These are phyloP conservation scores for Nomada lathburiana DNA, from an alignment of 2,888 invertebrate species.

Conservation along the genomic window DNA sequence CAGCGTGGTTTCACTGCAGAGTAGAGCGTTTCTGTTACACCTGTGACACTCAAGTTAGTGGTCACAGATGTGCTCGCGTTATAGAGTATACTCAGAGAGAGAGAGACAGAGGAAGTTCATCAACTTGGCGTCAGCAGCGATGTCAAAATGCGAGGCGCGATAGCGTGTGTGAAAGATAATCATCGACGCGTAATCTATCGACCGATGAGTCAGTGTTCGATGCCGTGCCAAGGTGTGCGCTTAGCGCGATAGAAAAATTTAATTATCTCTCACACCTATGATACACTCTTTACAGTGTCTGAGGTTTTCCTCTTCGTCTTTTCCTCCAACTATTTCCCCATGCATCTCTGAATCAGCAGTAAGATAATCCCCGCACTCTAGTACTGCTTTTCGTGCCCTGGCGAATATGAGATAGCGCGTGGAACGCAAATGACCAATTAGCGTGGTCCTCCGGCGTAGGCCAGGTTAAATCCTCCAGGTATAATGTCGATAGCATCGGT, in stretches of 20 bases:
- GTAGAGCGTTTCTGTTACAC: constrained; percentile 21
- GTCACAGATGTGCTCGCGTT: constrained; percentile 24
- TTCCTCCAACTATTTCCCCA: background rate
- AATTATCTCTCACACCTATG: constrained; percentile 1
- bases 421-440: constrained; percentile 32
- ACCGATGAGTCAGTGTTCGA: constrained; percentile 46
- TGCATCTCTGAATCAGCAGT: constrained; percentile 20
- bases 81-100: background rate
- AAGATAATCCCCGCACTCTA: constrained; percentile 11
- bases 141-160: constrained; percentile 33
- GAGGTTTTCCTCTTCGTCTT: background rate
- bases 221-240: background rate
- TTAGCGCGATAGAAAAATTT: constrained; percentile 6
- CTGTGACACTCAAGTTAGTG: constrained; percentile 26
- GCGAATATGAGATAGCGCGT: background rate
- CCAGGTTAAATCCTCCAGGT: background rate
- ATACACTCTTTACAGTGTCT: background rate
- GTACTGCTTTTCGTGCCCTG: constrained; percentile 16
- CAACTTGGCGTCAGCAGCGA: background rate
- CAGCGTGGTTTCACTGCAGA: background rate
- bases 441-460: background rate
- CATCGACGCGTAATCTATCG: constrained; percentile 46
- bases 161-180: constrained; percentile 39
- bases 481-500: constrained; percentile 21
- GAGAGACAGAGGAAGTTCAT: constrained; percentile 4